phyloP scores from a whole-genome alignment of 2,888 invertebrate genomes.

The Trichogramma dendrolimi region DNA sequence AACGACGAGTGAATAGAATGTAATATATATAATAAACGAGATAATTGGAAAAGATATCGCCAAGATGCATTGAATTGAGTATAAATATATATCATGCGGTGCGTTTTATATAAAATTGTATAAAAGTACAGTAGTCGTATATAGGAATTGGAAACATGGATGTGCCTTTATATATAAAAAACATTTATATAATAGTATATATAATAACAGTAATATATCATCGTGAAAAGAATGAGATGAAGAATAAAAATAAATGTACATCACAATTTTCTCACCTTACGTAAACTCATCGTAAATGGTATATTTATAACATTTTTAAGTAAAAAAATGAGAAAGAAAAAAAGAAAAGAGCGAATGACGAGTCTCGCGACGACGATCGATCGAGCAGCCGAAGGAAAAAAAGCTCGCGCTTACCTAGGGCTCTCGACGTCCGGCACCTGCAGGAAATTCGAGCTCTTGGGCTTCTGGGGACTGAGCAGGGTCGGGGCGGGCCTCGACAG shows the following conservation, averaged over 20 bases:
- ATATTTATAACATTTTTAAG: neutral
- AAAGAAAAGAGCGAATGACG: neutral
- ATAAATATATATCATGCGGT: slow-evolving; percentile 42
- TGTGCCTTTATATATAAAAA: slow-evolving; percentile 44
- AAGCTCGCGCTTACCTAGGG: slow-evolving; percentile 55
- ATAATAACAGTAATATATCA: neutral
- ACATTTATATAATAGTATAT: slow-evolving; percentile 5
- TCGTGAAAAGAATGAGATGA: neutral
- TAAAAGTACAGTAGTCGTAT: neutral
- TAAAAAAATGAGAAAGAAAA: neutral
- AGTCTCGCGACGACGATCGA: too few relatives aligned
- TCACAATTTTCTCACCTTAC: neutral
- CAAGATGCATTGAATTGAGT: slow-evolving; percentile 5
- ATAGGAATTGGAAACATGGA: slow-evolving; percentile 50
- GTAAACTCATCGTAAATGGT: neutral
- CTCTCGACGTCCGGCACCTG: slow-evolving; percentile 88
- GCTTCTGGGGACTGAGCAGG: slow-evolving; percentile 78
- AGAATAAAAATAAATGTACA: neutral
- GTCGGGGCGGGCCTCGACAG: slow-evolving; percentile 82
- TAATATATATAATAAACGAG: too few relatives aligned
- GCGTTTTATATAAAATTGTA: slow-evolving; percentile 26
- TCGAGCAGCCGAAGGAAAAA: slow-evolving; percentile 11
- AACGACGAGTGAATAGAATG: too few relatives aligned
- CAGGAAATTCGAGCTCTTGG: slow-evolving; percentile 86
- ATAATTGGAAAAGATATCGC: slow-evolving; percentile 1